Evolutionary conservation across 2,797 vertebrate species (phyloP), one percentile per base, ranked within the genome.

Genomic region (Lutjanus argentimaculatus): DNA sequence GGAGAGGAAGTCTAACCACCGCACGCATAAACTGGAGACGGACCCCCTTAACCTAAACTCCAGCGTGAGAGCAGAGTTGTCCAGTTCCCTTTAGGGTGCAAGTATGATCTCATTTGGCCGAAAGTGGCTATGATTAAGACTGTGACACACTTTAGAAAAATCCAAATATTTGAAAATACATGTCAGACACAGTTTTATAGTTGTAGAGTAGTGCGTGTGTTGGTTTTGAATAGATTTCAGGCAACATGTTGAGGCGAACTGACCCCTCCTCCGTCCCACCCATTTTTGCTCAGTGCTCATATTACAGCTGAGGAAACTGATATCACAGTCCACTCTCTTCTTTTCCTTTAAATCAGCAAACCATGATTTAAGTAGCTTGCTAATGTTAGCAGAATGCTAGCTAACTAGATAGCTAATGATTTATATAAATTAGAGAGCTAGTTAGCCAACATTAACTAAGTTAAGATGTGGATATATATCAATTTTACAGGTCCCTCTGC

Each of bases 121-220:
- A 53, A 71, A 64, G 52, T 46, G 51, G 43, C 53, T 22, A 49
- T 79, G 70, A 79, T 77, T 83, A 83, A 69, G 48, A 52, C 66
- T 40, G 61, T 84, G 73, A 87, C 76, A 82, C 61, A 66, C 55
- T 79, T 73, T 48, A 45, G 25, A 83, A 79, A 79, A 86, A 70
- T 77, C 74, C 3, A 86, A 84, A 85, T 70, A 55, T 84, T 70
- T 46, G 46, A 58, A 61, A 72, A 67, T 63, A 36, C 49, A 42
- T 2, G 19, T 75, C 51, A 74, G 46, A 75, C 14, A 57, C 56
- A 62, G 52, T 63, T 74, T 83, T n/a, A 67, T 9, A 49, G 46
- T 36, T 21, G 17, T 10, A 64, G 42, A 21, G 22, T 30, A 13
- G 6, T 43, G 25, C 11, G 53, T 19, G n/a, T 30, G 2, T 25